Conservation (phyloP, 2,797 vertebrate genomes). For the Hypotaenidia okinawae region DNA sequence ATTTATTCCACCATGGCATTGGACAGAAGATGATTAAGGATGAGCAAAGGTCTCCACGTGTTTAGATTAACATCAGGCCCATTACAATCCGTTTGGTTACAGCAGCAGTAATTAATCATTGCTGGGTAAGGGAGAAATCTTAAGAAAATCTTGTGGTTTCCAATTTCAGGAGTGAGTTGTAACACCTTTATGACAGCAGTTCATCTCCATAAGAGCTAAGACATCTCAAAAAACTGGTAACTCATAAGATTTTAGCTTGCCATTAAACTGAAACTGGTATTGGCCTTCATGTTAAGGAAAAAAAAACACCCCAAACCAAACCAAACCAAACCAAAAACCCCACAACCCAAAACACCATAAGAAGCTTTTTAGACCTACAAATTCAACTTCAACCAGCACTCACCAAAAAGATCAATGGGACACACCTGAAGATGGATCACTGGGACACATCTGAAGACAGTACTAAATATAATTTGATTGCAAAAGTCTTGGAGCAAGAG, state of each 20-base stretch:
- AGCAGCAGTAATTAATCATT: conserved; percentile 3
- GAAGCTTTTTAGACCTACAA: not conserved
- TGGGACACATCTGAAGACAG: not conserved
- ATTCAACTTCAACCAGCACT: not conserved
- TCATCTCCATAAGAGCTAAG: not conserved
- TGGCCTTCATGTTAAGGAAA: not conserved
- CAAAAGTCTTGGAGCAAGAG: not conserved
- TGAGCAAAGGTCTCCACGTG: not conserved
- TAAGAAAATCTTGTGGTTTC: not conserved
- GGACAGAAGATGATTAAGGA: not conserved
- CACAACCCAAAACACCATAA: accelerated
- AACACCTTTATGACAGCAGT: not conserved
- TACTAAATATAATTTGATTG: not conserved
- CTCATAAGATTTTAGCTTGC: not conserved
- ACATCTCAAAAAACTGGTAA: not conserved
- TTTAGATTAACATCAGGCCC: not conserved
- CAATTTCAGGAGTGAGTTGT: not conserved
- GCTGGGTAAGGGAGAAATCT: not conserved
- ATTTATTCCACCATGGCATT: not conserved
- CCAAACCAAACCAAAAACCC: not conserved
- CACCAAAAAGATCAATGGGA: not conserved
- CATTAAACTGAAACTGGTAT: not conserved
- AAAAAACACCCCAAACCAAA: not conserved
- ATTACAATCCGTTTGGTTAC: not conserved
- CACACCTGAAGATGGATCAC: not conserved